These are phyloP conservation scores for Neodiprion fabricii DNA, from an alignment of 1,140 invertebrate genomes.

Conservation along the genomic window DNA sequence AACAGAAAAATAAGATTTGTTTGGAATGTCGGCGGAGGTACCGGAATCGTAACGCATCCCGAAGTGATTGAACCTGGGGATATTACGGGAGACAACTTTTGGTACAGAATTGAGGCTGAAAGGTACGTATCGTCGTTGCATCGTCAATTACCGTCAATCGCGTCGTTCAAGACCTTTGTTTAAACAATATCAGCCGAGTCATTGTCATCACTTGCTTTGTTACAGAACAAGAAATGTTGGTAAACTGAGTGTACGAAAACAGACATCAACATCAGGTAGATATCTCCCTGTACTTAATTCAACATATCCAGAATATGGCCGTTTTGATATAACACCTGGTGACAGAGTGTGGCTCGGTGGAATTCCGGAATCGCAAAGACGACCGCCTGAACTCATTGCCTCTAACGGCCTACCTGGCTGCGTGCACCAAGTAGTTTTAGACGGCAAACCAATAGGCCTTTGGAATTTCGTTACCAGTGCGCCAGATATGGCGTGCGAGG, in stretches of 20 bases:
- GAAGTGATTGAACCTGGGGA: constrained; percentile 64
- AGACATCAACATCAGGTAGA: constrained; percentile 48
- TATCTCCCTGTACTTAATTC: constrained; percentile 52
- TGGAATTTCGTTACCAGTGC: constrained; percentile 82
- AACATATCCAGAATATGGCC: constrained; percentile 61
- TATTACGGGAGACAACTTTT: constrained; percentile 69
- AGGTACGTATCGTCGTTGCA: constrained; percentile 56
- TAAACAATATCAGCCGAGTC: background rate
- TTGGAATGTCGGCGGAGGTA: constrained; percentile 80
- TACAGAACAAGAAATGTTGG: constrained; percentile 65
- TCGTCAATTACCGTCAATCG: constrained; percentile 14
- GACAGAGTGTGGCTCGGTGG: constrained; percentile 69
- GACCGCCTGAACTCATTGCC: constrained; percentile 55
- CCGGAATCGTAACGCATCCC: constrained; percentile 70
- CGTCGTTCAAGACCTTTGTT: constrained; percentile 10
- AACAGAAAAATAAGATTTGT: constrained; percentile 76
- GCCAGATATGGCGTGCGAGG: constrained; percentile 72
- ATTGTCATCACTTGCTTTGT: constrained; percentile 12
- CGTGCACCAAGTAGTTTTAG: constrained; percentile 77
- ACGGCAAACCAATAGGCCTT: constrained; percentile 80
- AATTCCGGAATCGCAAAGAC: constrained; percentile 59
- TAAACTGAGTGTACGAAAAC: constrained; percentile 63
- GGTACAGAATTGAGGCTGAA: constrained; percentile 77
- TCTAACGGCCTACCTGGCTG: constrained; percentile 73
- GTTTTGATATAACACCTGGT: constrained; percentile 60